These are phyloP conservation scores for Nylanderia fulva DNA, from an alignment of 1,140 invertebrate genomes.

Conservation along the genomic window DNA sequence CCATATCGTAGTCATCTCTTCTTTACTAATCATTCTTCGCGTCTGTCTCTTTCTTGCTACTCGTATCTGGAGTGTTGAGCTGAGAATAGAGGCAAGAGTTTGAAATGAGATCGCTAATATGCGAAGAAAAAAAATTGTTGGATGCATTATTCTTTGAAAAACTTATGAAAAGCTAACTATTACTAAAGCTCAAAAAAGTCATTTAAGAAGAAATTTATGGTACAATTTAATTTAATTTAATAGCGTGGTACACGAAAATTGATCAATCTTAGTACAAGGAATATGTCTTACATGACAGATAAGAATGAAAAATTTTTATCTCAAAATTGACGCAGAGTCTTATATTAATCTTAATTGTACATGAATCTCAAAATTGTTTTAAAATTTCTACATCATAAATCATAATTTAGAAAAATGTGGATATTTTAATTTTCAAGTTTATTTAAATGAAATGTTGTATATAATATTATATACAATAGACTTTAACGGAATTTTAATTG, in stretches of 20 bases:
- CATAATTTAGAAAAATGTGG: neutral
- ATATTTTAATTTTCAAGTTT: neutral
- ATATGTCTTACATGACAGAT: neutral
- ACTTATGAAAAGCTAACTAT: too few species aligned
- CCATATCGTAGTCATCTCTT: neutral
- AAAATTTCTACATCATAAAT: neutral
- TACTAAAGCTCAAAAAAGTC: neutral
- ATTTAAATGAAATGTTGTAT: neutral
- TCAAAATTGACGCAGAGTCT: neutral
- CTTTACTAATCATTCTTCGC: neutral
- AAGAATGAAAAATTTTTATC: neutral
- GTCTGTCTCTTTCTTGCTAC: constrained; percentile 26
- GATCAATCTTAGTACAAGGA: neutral
- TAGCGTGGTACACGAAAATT: neutral
- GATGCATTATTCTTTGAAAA: constrained; percentile 7
- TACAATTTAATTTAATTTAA: neutral
- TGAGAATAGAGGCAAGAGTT: neutral
- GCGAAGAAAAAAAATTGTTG: neutral
- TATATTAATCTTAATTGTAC: neutral
- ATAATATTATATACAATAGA: neutral
- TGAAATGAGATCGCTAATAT: neutral
- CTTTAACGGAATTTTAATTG: neutral
- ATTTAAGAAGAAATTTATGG: neutral
- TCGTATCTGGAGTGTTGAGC: constrained; percentile 38
- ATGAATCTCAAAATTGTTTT: constrained; percentile 5